Evolutionary conservation across 2,888 invertebrate genomes (phyloP), one percentile per base, ranked within the genome.

Genomic region (Sinopyrophorus schimmeli): DNA sequence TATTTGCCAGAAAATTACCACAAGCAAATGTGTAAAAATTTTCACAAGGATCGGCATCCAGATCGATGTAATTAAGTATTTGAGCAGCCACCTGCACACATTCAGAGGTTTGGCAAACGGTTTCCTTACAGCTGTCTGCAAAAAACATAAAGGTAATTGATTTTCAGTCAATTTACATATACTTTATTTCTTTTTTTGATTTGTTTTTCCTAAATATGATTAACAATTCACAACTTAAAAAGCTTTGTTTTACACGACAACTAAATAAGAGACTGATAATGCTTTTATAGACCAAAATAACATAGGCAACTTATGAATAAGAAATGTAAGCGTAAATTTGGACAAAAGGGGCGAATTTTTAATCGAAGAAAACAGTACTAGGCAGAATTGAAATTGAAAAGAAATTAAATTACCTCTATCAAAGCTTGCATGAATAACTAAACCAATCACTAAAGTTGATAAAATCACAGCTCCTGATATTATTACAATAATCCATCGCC

Each of bases 111-210:
- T 78, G 78, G 1, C 84, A 81, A 1, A 87, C 86, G 84, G 85
- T 82, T 63, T 85, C 82, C 35, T 89, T 77, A 72, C 91, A 91
- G 62, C 85, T 88, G 9, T 83, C 74, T 1, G 80, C 76, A 50
- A 81, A 12, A 37, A 58, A 60, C 16, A 55, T 14, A 5, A 27
- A 12, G 5, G 28, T 5, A 28, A n/a, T n/a, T n/a, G n/a, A n/a
- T n/a, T n/a, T n/a, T n/a, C n/a, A n/a, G n/a, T n/a, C n/a, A n/a
- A n/a, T n/a, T n/a, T n/a, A n/a, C n/a, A n/a, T n/a, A n/a, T n/a
- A n/a, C n/a, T n/a, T n/a, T n/a, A n/a, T n/a, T n/a, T n/a, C n/a
- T n/a, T n/a, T n/a, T n/a, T n/a, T n/a, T n/a, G n/a, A n/a, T n/a
- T n/a, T n/a, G n/a, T n/a, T n/a, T n/a, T n/a, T n/a, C n/a, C n/a